phyloP scores from a whole-genome alignment of 2,797 vertebrate species.

The Gymnopithys bicolor region DNA sequence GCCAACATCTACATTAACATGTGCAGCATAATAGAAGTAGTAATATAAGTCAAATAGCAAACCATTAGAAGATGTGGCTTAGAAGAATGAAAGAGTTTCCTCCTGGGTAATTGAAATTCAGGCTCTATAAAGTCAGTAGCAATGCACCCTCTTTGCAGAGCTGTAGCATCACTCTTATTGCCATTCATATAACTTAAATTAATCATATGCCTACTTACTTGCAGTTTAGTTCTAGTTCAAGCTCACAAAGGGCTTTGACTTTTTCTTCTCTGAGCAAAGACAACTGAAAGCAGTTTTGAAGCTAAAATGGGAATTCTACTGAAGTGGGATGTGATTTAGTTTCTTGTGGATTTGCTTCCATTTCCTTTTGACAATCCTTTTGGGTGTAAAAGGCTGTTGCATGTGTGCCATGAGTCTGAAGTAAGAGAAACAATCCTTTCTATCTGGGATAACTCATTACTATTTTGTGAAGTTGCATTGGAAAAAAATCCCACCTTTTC shows the following conservation, averaged over 20 bases:
- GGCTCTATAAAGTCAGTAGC: not conserved
- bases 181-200: not conserved
- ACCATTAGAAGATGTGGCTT: not conserved
- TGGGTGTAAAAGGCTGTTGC: not conserved
- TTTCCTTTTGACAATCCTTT: not conserved
- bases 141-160: not conserved
- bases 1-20: not conserved
- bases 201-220: not conserved
- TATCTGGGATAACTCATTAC: not conserved
- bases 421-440: not conserved
- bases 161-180: not conserved
- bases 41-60: not conserved
- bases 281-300: not conserved
- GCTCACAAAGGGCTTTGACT: not conserved
- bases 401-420: not conserved
- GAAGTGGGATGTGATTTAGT: not conserved
- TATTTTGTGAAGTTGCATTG: accelerated
- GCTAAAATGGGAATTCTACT: not conserved
- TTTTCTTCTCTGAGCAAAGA: not conserved
- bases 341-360: not conserved
- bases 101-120: slow-evolving; percentile 16
- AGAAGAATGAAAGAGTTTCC: slow-evolving; percentile 1
- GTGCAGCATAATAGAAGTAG: not conserved
- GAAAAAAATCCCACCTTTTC: not conserved
- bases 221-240: not conserved